Base-by-base conservation (phyloP, 2,113 vertebrate species). In the Sturnira hondurensis region DNA sequence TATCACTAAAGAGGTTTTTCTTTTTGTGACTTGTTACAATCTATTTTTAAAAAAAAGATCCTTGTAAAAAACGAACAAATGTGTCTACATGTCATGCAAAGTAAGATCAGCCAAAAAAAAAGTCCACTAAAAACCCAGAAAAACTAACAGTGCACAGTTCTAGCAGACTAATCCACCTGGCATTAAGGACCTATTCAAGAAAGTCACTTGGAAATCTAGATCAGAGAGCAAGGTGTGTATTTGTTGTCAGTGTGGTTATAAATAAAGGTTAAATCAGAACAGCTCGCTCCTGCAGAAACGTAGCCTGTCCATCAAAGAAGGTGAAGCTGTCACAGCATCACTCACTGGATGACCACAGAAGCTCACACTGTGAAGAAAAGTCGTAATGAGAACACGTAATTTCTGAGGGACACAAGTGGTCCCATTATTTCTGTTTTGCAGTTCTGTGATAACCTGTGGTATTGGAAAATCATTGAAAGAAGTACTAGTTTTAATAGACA, bases 1-100 rank as follows among this genome's bases (percentile, higher is more conserved):
- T 99, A 97, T 99, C 99, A 98, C 99, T 99, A 78, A 99, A 99
- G 78, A 99, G 98, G 97, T 99, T 98, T 95, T 98, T 99, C 96
- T 98, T 99, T 71, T 95, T 98, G 94, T 96, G 74, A 76, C 85
- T 97, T 94, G 43, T 97, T 97, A 43, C 94, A 33, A 90, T 56
- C 98, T 98, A 67, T 63, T 33, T n/a, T n/a, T n/a, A n/a, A n/a
- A n/a, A n/a, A 70, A 65, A 41, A 33, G 17, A 36, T 38, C 63
- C 4, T 33, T 68, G 33, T 61, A 73, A 89, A 24, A 93, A 33
- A 94, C 0, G 50, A 96, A 93, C 28, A 88, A 95, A 67, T 61
- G 47, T 71, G 4, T 86, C 11, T 58, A 78, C 52, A 74, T 56
- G 84, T 92, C 47, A 97, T 38, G 0, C 36, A 50, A 81, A 41